Percentiles rank a stretch among this genome's conserved stretches.
phyloP scores from a whole-genome alignment of 1,140 invertebrate genomes.

The Hetaerina americana region DNA sequence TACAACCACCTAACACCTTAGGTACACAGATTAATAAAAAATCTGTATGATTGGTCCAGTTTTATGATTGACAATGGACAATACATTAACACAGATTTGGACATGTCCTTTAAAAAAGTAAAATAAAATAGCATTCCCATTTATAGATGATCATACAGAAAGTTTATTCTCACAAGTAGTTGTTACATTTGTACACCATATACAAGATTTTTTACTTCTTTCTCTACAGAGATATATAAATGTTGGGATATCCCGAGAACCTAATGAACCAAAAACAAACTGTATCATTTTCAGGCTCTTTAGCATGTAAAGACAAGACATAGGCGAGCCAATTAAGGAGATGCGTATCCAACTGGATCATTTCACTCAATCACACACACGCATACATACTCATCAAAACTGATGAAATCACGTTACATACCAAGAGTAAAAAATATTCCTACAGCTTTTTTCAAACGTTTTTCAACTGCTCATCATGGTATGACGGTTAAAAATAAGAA shows the following conservation, averaged over 20 bases:
- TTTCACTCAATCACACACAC: neutral
- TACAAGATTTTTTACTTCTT: conserved; percentile 8
- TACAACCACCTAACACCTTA: too few species aligned
- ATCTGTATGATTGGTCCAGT: too few species aligned
- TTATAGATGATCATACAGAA: conserved; percentile 8
- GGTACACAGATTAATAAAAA: too few species aligned
- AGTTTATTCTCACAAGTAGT: conserved; percentile 9
- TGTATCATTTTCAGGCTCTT: neutral
- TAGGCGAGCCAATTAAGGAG: neutral
- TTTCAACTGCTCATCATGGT: neutral
- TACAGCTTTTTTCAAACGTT: neutral
- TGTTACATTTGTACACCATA: conserved; percentile 12
- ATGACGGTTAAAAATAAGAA: neutral
- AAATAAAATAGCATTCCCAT: neutral
- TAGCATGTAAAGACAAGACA: neutral
- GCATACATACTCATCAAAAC: neutral
- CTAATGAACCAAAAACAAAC: conserved; percentile 1
- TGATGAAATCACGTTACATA: neutral
- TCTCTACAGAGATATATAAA: conserved; percentile 9
- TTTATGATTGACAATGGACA: too few species aligned
- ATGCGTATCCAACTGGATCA: neutral
- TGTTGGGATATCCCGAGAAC: conserved; percentile 2
- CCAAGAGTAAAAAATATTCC: neutral
- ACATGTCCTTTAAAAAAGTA: too few species aligned
- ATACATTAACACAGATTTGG: too few species aligned